Conservation (phyloP, 2,888 invertebrate species). For the Xylota sylvarum region DNA sequence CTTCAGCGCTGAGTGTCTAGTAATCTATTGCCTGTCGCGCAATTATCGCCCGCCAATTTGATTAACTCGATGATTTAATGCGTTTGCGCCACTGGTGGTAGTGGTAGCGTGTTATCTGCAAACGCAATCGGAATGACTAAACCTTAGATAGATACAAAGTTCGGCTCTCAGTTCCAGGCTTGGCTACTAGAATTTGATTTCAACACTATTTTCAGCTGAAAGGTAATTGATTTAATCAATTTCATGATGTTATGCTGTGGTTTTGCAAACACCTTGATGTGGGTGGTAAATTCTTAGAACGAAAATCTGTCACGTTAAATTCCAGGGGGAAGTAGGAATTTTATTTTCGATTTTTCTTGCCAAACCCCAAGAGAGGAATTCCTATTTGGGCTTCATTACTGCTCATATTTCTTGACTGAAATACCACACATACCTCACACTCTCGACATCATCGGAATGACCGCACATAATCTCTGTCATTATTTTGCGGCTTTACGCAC, state of each 20-base stretch:
- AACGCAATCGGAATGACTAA: constrained; percentile 68
- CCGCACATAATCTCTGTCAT: constrained; percentile 67
- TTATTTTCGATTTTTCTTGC: not conserved
- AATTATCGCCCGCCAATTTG: constrained; percentile 67
- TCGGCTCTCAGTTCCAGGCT: constrained; percentile 16
- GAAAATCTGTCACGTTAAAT: not conserved
- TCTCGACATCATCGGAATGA: constrained; percentile 46
- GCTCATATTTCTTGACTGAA: not conserved
- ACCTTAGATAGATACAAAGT: constrained; percentile 9
- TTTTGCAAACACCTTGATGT: not conserved
- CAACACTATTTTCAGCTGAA: constrained; percentile 8
- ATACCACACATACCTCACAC: not conserved
- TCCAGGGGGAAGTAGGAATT: not conserved
- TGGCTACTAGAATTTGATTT: constrained; percentile 41
- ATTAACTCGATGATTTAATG: constrained; percentile 71
- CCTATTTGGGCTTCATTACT: constrained; percentile 14
- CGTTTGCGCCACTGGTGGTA: constrained; percentile 28
- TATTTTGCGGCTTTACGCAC: constrained; percentile 70
- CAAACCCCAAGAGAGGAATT: not conserved
- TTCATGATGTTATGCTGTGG: constrained; percentile 36
- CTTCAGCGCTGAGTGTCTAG: constrained; percentile 37
- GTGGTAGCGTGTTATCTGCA: constrained; percentile 39
- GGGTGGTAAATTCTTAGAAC: not conserved
- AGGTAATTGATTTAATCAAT: constrained; percentile 57
- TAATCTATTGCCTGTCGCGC: constrained; percentile 66